Evolutionary conservation across 2,113 vertebrate species (phyloP).

Genomic region (Dicaeum eximium): DNA sequence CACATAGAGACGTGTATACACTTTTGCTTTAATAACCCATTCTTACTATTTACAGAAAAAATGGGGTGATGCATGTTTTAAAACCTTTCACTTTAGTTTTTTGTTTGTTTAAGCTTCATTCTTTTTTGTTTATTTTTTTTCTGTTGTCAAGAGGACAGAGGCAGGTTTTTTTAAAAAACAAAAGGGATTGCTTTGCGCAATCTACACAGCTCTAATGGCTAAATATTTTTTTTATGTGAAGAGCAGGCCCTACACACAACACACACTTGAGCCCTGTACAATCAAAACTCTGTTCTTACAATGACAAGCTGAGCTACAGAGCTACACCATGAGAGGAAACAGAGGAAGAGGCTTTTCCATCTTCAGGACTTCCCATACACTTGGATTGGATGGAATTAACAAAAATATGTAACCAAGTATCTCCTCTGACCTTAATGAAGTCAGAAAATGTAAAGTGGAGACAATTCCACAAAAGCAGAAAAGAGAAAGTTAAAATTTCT

Average conservation of each 20-base stretch:
- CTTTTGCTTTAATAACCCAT: background rate
- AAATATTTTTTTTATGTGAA: background rate
- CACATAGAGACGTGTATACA: background rate
- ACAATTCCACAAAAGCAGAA: background rate
- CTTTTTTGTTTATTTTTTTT: background rate
- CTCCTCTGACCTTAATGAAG: background rate
- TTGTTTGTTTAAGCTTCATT: background rate
- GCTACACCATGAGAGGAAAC: background rate
- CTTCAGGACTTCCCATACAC: background rate
- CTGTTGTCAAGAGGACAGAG: background rate
- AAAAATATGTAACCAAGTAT: background rate
- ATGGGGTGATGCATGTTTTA: background rate
- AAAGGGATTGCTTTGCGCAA: background rate
- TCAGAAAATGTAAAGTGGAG: background rate
- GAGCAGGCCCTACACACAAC: background rate
- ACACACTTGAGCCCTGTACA: background rate
- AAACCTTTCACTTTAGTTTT: background rate
- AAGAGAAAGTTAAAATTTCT: background rate
- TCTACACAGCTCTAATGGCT: background rate
- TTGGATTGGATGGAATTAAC: background rate
- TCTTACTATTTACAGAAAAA: background rate
- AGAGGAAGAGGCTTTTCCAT: background rate
- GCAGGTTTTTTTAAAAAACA: slow-evolving; percentile 2
- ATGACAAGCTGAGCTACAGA: background rate
- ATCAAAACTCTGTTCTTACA: background rate